Conservation (phyloP, 2,888 invertebrate species). For the Drosophila prostipennis region DNA sequence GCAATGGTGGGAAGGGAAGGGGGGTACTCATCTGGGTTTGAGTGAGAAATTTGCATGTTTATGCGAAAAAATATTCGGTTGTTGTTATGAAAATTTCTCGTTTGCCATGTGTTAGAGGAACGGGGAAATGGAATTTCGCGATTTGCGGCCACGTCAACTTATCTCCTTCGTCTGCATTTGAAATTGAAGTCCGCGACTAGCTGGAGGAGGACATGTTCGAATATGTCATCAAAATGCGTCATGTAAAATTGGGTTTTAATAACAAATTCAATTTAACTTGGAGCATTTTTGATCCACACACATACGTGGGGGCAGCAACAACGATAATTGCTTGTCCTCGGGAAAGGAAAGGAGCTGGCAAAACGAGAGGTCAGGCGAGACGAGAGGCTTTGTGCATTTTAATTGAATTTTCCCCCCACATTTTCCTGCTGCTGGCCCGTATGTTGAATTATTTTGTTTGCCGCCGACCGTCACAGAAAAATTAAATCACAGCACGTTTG, state of each 20-base stretch:
- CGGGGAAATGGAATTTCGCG: constrained; percentile 44
- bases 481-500: constrained; percentile 75
- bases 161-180: constrained; percentile 21
- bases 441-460: constrained; percentile 22
- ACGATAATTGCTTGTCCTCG: constrained; percentile 43
- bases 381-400: constrained; percentile 75
- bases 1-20: constrained; percentile 4
- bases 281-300: constrained; percentile 60
- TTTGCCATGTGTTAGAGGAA: constrained; percentile 13
- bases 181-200: constrained; percentile 27
- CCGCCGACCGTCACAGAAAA: constrained; percentile 59
- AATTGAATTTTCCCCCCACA: constrained; percentile 63
- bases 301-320: constrained; percentile 46
- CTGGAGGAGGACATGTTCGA: constrained; percentile 10
- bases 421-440: constrained; percentile 20
- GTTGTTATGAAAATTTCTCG: constrained; percentile 58
- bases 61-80: constrained; percentile 69
- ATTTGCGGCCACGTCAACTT: constrained; percentile 50
- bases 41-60: constrained; percentile 76
- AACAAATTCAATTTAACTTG: constrained; percentile 77
- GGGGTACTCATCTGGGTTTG: constrained; percentile 30
- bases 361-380: constrained; percentile 49
- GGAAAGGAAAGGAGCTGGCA: not conserved
- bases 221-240: constrained; percentile 13
- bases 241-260: constrained; percentile 62